A percentile compares a stretch with the other conserved stretches of the same genome.
These are phyloP conservation scores for Hypocryptadius cinnamomeus DNA, from an alignment of 2,113 vertebrate genomes.

Conservation along the genomic window DNA sequence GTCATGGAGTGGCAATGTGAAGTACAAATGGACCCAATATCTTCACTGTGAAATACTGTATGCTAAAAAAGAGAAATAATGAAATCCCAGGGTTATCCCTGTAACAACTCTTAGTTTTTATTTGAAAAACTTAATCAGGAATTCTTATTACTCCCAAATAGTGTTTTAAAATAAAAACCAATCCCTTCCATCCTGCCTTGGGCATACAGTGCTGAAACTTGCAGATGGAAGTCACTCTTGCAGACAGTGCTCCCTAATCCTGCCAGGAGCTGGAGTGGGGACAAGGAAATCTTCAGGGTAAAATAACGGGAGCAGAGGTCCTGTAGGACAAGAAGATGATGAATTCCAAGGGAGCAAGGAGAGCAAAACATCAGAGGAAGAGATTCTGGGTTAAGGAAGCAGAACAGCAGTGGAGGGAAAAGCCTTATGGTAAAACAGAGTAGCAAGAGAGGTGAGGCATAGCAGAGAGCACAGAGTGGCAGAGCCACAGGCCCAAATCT, in stretches of 20 bases:
- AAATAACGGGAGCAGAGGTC: slow-evolving; percentile 22
- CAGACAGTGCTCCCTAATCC: slow-evolving; percentile 7
- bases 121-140: slow-evolving; percentile 27
- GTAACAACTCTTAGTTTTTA: neutral
- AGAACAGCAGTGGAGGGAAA: neutral
- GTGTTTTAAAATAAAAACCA: slow-evolving; percentile 39
- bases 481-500: neutral
- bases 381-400: slow-evolving; percentile 20
- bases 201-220: neutral
- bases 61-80: neutral
- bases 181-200: slow-evolving; percentile 1
- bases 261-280: neutral
- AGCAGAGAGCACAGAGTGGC: neutral
- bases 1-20: neutral
- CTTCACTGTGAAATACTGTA: neutral
- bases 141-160: slow-evolving; percentile 33
- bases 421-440: neutral
- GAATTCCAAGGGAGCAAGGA: slow-evolving; percentile 38
- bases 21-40: neutral
- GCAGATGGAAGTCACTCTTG: slow-evolving; percentile 34
- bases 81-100: neutral
- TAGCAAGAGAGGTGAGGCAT: slow-evolving; percentile 7
- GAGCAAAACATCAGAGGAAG: slow-evolving; percentile 6
- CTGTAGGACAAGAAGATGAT: slow-evolving; percentile 40
- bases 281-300: neutral